Evolutionary conservation across 2,888 invertebrate species (phyloP), one percentile per base, ranked within the genome.

Genomic region (Pediacus dermestoides): DNA sequence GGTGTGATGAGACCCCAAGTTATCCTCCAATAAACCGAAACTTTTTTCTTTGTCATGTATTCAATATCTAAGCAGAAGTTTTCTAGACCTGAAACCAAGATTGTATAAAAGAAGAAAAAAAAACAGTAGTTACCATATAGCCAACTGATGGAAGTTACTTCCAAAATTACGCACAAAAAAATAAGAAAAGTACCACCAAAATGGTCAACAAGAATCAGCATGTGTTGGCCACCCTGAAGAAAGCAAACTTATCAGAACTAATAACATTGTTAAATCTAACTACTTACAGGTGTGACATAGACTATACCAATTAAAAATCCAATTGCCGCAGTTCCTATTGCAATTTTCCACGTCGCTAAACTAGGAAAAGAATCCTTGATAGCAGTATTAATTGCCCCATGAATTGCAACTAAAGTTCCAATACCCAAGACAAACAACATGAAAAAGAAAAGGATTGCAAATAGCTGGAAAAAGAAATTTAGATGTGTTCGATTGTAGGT

Each of bases 1-100:
- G 88, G 89, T 1, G 85, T 84, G 30, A 86, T 63, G 6, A 85
- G 30, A 1, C 77, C 76, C 89, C 89, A 89, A 49, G 85, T 87
- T 25, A 82, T 51, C 39, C 86, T 74, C 88, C 88, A 89, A 63
- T 87, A 88, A 21, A 77, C 52, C 66, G 80, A 75, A 0, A 81
- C 75, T 61, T 78, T 77, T 15, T 72, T 73, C 11, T 80, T 78
- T 53, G 85, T 64, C 88, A 89, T 89, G 62, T 81, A 88, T 63
- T 88, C 85, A 14, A 86, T 71, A 57, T 89, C 88, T 31, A 74
- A 70, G 55, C n/a, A n/a, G n/a, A n/a, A n/a, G n/a, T n/a, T n/a
- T n/a, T n/a, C n/a, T n/a, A n/a, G n/a, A n/a, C n/a, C n/a, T n/a
- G n/a, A n/a, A n/a, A n/a, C n/a, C n/a, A n/a, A n/a, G n/a, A n/a